phyloP scores from a whole-genome alignment of 2,113 vertebrate genomes.

The Ranitomeya variabilis region DNA sequence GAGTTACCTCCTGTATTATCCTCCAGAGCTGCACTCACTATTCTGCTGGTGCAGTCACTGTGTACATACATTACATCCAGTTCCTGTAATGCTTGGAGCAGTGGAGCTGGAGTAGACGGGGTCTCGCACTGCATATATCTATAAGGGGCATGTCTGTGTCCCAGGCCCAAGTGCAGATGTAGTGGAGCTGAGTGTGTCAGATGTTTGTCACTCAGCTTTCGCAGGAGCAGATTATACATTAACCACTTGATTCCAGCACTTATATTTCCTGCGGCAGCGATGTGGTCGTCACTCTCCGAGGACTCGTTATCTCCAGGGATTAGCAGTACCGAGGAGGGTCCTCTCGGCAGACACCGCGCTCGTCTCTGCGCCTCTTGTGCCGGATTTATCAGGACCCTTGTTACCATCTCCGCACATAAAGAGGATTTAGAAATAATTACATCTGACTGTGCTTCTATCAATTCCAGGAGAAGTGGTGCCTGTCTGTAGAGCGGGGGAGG shows the following conservation, averaged over 20 bases:
- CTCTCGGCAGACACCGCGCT: too few relatives aligned
- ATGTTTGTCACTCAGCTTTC: not conserved
- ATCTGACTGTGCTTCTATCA: constrained; percentile 5
- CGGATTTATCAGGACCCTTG: not conserved
- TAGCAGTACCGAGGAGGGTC: not conserved
- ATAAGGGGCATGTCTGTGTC: not conserved
- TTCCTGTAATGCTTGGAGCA: not conserved
- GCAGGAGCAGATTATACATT: not conserved
- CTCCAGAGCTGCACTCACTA: too few relatives aligned
- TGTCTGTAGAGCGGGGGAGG: too few relatives aligned
- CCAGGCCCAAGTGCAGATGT: not conserved
- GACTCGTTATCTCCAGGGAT: not conserved
- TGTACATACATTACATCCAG: too few relatives aligned
- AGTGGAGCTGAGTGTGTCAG: not conserved
- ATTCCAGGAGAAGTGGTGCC: not conserved
- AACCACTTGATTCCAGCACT: too few relatives aligned
- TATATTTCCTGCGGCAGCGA: too few relatives aligned
- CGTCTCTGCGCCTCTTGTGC: not conserved
- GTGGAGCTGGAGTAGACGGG: not conserved
- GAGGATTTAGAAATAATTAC: constrained; percentile 46
- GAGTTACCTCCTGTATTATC: too few relatives aligned
- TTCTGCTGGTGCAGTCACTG: too few relatives aligned
- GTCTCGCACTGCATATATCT: not conserved
- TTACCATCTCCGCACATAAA: not conserved
- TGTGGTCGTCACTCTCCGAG: not conserved